A percentile compares a stretch with the other conserved stretches of the same genome.
phyloP scores from a whole-genome alignment of 2,797 vertebrate species.

The Propithecus deckenii region DNA sequence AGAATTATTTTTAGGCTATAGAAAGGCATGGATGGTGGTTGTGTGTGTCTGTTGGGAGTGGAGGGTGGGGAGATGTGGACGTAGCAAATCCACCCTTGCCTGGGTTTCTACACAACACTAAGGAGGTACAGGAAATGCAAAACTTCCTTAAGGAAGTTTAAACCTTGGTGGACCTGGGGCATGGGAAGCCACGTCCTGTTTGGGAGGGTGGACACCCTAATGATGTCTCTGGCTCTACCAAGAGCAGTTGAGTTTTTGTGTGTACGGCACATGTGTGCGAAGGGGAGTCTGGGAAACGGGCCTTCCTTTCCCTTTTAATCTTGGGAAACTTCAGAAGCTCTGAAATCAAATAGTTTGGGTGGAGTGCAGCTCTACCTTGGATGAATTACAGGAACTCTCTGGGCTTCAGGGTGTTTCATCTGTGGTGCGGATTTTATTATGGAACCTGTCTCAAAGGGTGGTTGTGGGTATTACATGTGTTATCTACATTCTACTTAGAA shows the following conservation, averaged over 20 bases:
- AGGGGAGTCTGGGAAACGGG: background rate
- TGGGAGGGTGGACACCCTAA: background rate
- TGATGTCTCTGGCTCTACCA: background rate
- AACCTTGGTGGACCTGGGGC: background rate
- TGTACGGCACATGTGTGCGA: background rate
- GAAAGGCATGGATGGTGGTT: background rate
- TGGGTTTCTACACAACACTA: background rate
- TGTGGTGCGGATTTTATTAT: background rate
- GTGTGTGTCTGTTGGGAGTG: background rate
- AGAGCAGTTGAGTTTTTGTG: background rate
- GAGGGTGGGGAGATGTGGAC: rapidly evolving
- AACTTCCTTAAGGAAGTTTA: background rate
- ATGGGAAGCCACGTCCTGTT: background rate
- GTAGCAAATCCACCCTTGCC: background rate
- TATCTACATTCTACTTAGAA: background rate
- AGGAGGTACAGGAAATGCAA: background rate
- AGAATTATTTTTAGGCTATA: background rate
- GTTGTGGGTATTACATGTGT: background rate
- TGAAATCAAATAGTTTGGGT: background rate
- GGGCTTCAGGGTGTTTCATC: background rate
- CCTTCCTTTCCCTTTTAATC: background rate
- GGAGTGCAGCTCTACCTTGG: background rate
- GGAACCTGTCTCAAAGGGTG: background rate
- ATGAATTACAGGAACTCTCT: background rate
- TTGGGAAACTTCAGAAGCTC: background rate